Conservation (phyloP, 2,797 vertebrate species). For the Anguilla pacifica region DNA sequence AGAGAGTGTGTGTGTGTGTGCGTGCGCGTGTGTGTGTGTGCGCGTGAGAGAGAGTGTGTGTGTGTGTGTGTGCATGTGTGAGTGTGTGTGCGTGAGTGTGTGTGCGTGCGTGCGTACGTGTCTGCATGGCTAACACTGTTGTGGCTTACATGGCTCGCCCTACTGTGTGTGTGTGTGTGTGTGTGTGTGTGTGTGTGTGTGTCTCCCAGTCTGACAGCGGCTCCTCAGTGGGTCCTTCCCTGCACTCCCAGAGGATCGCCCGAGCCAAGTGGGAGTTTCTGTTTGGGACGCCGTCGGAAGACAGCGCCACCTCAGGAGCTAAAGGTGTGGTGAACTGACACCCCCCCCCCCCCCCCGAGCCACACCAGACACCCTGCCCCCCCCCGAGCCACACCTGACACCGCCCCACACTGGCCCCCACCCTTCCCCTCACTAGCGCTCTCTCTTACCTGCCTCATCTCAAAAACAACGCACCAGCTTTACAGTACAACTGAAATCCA, state of each 20-base stretch:
- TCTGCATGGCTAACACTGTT: not conserved
- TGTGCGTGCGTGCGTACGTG: not conserved
- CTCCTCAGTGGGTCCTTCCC: conserved; percentile 63
- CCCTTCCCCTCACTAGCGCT: conserved; percentile 19
- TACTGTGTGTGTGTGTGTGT: conserved; percentile 1
- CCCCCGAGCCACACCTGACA: not conserved
- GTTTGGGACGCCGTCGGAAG: conserved; percentile 75
- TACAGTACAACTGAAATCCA: conserved; percentile 57
- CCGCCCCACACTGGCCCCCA: not conserved
- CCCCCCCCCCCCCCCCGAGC: no score
- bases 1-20: not conserved
- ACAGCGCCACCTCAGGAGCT: conserved; percentile 30
- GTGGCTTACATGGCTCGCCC: not conserved
- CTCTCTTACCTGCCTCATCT: conserved; percentile 15
- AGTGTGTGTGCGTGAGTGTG: not conserved
- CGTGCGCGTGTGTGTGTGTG: not conserved
- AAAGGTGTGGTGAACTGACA: conserved; percentile 58
- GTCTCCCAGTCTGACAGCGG: conserved; percentile 70
- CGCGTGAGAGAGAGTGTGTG: no score
- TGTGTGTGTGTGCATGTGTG: not conserved
- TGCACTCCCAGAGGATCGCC: conserved; percentile 86
- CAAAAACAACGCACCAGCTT: conserved; percentile 55
- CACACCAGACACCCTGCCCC: not conserved
- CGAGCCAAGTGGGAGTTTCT: conserved; percentile 97
- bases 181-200: conserved; percentile 21